These are phyloP conservation scores for Pollenia amentaria DNA, from an alignment of 2,888 invertebrate species.

Conservation along the genomic window DNA sequence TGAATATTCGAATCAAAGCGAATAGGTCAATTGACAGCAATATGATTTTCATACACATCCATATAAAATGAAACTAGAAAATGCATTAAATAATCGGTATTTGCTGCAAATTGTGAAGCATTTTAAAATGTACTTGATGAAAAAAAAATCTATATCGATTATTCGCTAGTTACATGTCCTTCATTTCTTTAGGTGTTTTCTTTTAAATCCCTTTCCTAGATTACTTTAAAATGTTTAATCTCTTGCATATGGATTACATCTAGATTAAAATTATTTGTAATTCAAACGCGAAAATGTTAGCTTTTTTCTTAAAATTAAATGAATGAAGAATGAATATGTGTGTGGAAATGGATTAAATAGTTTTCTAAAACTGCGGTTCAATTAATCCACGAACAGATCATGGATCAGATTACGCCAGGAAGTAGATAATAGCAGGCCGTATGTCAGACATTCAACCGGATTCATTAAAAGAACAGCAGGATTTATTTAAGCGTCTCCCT, in stretches of 20 bases:
- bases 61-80: no score
- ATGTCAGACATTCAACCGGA: not conserved
- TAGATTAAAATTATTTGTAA: not conserved
- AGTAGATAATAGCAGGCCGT: not conserved
- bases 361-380: conserved; percentile 20
- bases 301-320: not conserved
- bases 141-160: no score
- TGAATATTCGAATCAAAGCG: no score
- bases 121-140: no score
- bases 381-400: conserved; percentile 23
- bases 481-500: conserved; percentile 20
- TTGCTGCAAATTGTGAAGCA: no score
- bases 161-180: no score
- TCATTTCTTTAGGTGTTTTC: no score
- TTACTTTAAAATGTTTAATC: not conserved
- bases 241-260: not conserved
- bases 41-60: no score
- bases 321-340: not conserved
- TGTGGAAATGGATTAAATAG: not conserved
- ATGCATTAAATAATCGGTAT: no score
- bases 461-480: not conserved
- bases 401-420: not conserved
- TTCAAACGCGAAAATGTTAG: not conserved
- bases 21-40: no score
- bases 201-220: not conserved